Percentiles rank a stretch among this genome's conserved stretches.
Evolutionary conservation across 2,113 vertebrate species (phyloP).

Genomic region (Oreochromis aureus): DNA sequence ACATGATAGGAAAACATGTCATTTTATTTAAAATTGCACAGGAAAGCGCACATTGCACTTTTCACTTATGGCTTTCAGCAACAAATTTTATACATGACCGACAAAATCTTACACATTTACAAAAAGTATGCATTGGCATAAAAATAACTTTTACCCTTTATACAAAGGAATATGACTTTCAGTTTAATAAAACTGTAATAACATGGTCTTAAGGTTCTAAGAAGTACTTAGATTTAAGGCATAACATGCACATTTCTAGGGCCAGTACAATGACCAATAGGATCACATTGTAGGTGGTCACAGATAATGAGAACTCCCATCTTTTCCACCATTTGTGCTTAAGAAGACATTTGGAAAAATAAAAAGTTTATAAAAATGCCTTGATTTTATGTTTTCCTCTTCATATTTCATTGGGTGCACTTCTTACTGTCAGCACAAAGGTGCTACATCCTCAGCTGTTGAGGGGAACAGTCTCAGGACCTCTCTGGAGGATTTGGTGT

Average conservation of each 20-base stretch:
- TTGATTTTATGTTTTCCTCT: accelerated
- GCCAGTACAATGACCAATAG: not conserved
- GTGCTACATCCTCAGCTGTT: constrained; percentile 53
- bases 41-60: constrained; percentile 17
- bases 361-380: not conserved
- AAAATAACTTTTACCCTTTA: constrained; percentile 38
- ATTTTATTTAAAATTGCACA: constrained; percentile 8
- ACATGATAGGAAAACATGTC: not conserved
- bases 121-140: constrained; percentile 59
- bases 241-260: constrained; percentile 14
- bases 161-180: constrained; percentile 59
- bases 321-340: constrained; percentile 1
- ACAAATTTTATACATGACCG: not conserved
- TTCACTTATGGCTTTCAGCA: not conserved
- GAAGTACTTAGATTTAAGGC: constrained; percentile 4
- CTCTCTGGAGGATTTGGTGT: constrained; percentile 65
- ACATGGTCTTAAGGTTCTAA: not conserved
- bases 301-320: not conserved
- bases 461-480: constrained; percentile 64
- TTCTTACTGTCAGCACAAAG: constrained; percentile 51
- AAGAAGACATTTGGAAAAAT: not conserved
- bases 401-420: not conserved
- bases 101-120: not conserved
- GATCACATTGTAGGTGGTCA: not conserved
- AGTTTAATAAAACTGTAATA: constrained; percentile 1